Evolutionary conservation across 2,888 invertebrate genomes (phyloP).

Genomic region (Lathronympha strigana): DNA sequence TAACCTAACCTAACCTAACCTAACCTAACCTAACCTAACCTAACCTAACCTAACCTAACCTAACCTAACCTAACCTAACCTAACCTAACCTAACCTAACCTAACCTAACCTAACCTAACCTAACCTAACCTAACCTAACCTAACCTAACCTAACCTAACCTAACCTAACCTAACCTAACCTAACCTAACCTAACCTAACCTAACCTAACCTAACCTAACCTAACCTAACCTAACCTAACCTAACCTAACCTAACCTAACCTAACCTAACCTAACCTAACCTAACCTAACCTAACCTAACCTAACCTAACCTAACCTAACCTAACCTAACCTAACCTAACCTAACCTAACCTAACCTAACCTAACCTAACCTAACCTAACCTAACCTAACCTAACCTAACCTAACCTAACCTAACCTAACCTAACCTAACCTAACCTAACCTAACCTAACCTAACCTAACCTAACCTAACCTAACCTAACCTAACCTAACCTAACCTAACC

Average conservation of each 20-base stretch:
- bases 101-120: conserved; percentile 10
- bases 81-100: conserved; percentile 10
- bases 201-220: conserved; percentile 48
- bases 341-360: conserved; percentile 43
- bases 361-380: conserved; percentile 33
- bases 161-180: neutral
- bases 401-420: conserved; percentile 13
- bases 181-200: conserved; percentile 43
- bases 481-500: conserved; percentile 9
- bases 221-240: conserved; percentile 43
- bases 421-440: conserved; percentile 20
- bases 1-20: conserved; percentile 19
- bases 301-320: conserved; percentile 46
- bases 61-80: conserved; percentile 7
- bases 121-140: conserved; percentile 27
- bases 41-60: conserved; percentile 18
- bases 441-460: conserved; percentile 22
- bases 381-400: conserved; percentile 25
- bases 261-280: conserved; percentile 27
- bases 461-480: conserved; percentile 20
- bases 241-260: conserved; percentile 30
- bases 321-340: conserved; percentile 46
- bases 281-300: conserved; percentile 42
- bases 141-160: conserved; percentile 5
- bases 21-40: conserved; percentile 19